A percentile compares a stretch with the other conserved stretches of the same genome.
Evolutionary conservation across 1,140 invertebrate genomes (phyloP).

Genomic region (Bombus difficillimus): DNA sequence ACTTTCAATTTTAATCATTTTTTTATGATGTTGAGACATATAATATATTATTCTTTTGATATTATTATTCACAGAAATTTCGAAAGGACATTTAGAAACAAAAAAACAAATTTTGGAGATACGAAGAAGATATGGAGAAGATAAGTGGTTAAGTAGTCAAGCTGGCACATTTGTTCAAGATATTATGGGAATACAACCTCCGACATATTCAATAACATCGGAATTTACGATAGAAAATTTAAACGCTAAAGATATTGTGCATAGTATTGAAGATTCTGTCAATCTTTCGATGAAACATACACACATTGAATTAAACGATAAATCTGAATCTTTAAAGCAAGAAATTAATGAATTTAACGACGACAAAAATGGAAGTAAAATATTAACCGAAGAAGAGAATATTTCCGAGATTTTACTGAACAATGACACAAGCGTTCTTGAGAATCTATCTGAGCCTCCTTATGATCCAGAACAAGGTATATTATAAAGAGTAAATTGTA

Average conservation of each 20-base stretch:
- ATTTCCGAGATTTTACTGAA: conserved; percentile 3
- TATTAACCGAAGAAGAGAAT: conserved; percentile 35
- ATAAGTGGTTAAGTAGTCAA: conserved; percentile 84
- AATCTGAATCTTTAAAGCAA: not conserved
- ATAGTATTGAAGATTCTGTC: not conserved
- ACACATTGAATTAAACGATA: not conserved
- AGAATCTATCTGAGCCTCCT: conserved; percentile 38
- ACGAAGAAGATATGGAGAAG: conserved; percentile 83
- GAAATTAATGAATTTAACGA: not conserved
- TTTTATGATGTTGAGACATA: not conserved
- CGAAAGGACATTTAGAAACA: conserved; percentile 83
- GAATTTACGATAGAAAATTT: conserved; percentile 14
- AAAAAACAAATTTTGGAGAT: conserved; percentile 85
- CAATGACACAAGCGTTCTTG: not conserved
- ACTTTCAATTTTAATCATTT: not conserved
- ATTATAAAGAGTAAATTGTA: not conserved
- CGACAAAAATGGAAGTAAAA: not conserved
- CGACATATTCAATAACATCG: conserved; percentile 21
- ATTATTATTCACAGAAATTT: conserved; percentile 63
- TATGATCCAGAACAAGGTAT: conserved; percentile 76
- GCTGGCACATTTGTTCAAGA: conserved; percentile 83
- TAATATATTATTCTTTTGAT: not conserved
- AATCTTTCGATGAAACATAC: not conserved
- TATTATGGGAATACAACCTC: conserved; percentile 82
- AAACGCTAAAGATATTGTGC: not conserved